A percentile compares a stretch with the other conserved stretches of the same genome.
These are phyloP conservation scores for Chorisops tibialis DNA, from an alignment of 2,888 invertebrate species.

Conservation along the genomic window DNA sequence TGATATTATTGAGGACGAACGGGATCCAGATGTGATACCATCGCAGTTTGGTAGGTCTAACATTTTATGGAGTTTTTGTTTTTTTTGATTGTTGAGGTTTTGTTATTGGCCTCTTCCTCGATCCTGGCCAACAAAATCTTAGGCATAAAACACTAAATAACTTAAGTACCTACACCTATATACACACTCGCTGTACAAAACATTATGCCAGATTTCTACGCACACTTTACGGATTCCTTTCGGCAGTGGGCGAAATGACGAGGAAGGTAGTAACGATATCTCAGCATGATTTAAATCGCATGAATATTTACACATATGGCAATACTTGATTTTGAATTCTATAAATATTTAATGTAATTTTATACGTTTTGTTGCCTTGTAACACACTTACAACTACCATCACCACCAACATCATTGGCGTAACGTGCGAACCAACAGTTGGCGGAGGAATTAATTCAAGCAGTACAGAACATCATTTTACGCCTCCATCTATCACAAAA, in stretches of 20 bases:
- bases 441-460: background rate
- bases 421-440: background rate
- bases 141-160: too few relatives aligned
- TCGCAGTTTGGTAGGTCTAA: slow-evolving; percentile 63
- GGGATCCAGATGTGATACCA: slow-evolving; percentile 72
- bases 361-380: slow-evolving; percentile 1
- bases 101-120: background rate
- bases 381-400: background rate
- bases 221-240: too few relatives aligned
- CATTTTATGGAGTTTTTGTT: background rate
- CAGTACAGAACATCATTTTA: slow-evolving; percentile 43
- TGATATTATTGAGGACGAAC: slow-evolving; percentile 50
- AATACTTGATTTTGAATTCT: slow-evolving; percentile 17
- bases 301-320: slow-evolving; percentile 21
- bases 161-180: too few relatives aligned
- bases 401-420: background rate
- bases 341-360: slow-evolving; percentile 20
- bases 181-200: too few relatives aligned
- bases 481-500: slow-evolving; percentile 45
- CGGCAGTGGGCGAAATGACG: too few relatives aligned
- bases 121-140: too few relatives aligned
- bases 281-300: slow-evolving; percentile 4
- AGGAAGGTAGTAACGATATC: too few relatives aligned
- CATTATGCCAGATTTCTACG: too few relatives aligned
- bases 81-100: background rate